Conservation (phyloP, 2,888 invertebrate genomes). For the Ophion obscuratus region DNA sequence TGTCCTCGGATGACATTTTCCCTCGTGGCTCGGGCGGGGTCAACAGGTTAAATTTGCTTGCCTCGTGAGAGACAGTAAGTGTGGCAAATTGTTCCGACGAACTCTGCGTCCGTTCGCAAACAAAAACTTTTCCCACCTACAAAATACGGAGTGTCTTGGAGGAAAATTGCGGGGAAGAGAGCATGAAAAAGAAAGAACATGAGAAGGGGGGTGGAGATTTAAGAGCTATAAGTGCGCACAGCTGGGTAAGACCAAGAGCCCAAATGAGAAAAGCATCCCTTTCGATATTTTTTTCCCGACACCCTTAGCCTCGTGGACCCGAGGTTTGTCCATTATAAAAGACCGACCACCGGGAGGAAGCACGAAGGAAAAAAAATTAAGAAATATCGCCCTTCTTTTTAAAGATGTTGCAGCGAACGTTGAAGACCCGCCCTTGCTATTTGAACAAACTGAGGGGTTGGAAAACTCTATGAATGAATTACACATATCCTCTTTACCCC, state of each 20-base stretch:
- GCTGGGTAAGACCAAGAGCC: slow-evolving; percentile 16
- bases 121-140: slow-evolving; percentile 51
- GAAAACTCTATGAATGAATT: slow-evolving; percentile 63
- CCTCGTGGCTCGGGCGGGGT: slow-evolving; percentile 18
- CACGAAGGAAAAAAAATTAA: not conserved
- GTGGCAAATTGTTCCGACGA: slow-evolving; percentile 61
- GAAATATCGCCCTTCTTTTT: slow-evolving; percentile 28
- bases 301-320: slow-evolving; percentile 15
- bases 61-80: slow-evolving; percentile 33
- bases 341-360: slow-evolving; percentile 14
- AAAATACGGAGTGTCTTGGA: slow-evolving; percentile 33
- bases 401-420: slow-evolving; percentile 2
- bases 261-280: slow-evolving; percentile 31
- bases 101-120: slow-evolving; percentile 49
- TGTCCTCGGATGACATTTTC: slow-evolving; percentile 23
- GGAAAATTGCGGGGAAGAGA: not conserved
- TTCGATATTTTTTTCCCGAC: not conserved
- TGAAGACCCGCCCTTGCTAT: not conserved
- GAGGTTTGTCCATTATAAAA: slow-evolving; percentile 33
- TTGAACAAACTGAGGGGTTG: not conserved
- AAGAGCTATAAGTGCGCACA: slow-evolving; percentile 34
- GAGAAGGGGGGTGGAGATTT: not conserved
- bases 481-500: slow-evolving; percentile 44
- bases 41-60: slow-evolving; percentile 67
- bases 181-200: not conserved